A percentile compares a stretch with the other conserved stretches of the same genome.
Conservation (phyloP, 1,140 invertebrate genomes). For the Apocrypta bakeri region DNA sequence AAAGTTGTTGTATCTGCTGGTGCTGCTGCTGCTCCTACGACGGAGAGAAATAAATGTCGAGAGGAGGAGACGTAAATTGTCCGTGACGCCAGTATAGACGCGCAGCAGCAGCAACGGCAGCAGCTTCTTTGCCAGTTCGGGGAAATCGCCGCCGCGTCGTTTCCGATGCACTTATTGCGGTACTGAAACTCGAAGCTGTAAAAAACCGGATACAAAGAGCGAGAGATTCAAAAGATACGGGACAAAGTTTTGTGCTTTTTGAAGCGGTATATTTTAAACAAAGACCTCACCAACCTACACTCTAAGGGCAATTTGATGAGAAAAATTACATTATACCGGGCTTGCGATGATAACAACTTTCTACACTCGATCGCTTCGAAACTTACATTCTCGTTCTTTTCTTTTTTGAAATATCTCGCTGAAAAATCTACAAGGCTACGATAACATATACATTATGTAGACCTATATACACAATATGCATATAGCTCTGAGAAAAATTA, state of each 20-base stretch:
- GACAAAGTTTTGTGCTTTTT: neutral
- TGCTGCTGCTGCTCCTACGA: neutral
- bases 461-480: no score
- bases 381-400: no score
- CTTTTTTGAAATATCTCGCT: neutral
- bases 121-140: constrained; percentile 9
- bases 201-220: constrained; percentile 2
- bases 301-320: no score
- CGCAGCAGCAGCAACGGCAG: constrained; percentile 8
- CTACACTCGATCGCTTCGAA: no score
- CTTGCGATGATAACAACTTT: neutral
- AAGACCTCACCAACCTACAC: neutral
- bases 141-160: constrained; percentile 9
- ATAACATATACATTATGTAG: neutral
- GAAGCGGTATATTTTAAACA: neutral
- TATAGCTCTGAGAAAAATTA: neutral
- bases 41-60: neutral
- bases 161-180: constrained; percentile 27
- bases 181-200: constrained; percentile 7
- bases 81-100: constrained; percentile 11
- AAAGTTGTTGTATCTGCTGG: neutral
- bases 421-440: neutral
- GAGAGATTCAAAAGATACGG: neutral
- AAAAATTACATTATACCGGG: no score
- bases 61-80: constrained; percentile 17